Base-by-base conservation (phyloP, 2,113 vertebrate species). In the Podarcis raffonei region DNA sequence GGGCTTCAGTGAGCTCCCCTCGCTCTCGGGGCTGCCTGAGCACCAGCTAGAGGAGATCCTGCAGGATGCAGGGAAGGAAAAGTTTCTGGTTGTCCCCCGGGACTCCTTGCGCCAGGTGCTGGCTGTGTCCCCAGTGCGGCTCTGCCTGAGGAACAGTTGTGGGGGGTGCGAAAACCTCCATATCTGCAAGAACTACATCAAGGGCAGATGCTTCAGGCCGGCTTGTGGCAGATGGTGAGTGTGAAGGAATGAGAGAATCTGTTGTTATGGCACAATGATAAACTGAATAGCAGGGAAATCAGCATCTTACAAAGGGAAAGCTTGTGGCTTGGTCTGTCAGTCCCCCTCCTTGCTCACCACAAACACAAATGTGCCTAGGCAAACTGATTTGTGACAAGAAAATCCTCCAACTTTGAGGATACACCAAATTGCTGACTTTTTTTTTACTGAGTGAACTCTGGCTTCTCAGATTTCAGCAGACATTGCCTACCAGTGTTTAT, bases 141-240 rank as follows among this genome's bases (percentile, higher is more conserved):
- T 96, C 62, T 97, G 97, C 71, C 25, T 65, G 22, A 90, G 57
- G 74, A 95, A 89, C 79, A 91, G 89, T 71, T 96, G 96, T 90
- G 32, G 1, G 6, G 94, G 92, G 86, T 97, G 97, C 92, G 91
- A 94, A 42, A 94, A 91, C 86, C 92, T 97, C 91, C 96, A 97
- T 91, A 89, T 97, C 81, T 97, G 97, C 91, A 95, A 96, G 81
- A 92, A 89, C 1, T 86, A 96, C 86, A 93, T 96, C 89, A 89
- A 94, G 94, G 95, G 95, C 87, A 93, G 27, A 81, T 97, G 97
- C 89, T 15, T 90, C 71, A n/a, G 22, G 94, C 12, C 3, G 91
- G 87, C 83, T 75, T 74, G 89, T 11, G 20, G 86, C 23, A 1
- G 75, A 15, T 18, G 79, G 39, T 57, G 66, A 59, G 59, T 30